A percentile compares a stretch with the other conserved stretches of the same genome.
phyloP scores from a whole-genome alignment of 2,888 invertebrate genomes.

The Colostygia pectinataria region DNA sequence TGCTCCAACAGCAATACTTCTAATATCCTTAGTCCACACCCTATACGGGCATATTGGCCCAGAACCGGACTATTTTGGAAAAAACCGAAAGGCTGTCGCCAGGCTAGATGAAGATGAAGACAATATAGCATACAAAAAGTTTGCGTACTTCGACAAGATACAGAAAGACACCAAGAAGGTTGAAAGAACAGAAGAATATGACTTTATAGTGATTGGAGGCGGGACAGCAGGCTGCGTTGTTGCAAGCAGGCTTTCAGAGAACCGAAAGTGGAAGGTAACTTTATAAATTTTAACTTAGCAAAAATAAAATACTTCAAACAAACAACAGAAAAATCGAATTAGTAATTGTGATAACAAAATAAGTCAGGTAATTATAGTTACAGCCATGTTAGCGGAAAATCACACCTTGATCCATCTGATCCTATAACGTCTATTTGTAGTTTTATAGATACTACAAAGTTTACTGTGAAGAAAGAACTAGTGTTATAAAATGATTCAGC shows the following conservation, averaged over 20 bases:
- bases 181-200: constrained; percentile 48
- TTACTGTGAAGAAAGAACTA: too few relatives aligned
- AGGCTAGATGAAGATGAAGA: constrained; percentile 15
- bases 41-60: constrained; percentile 67
- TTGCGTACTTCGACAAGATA: constrained; percentile 34
- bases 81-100: constrained; percentile 31
- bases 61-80: constrained; percentile 67
- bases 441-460: too few relatives aligned
- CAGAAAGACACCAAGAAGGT: constrained; percentile 26
- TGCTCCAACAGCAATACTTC: constrained; percentile 73
- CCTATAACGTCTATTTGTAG: too few relatives aligned
- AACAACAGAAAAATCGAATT: too few relatives aligned
- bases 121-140: constrained; percentile 32
- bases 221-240: constrained; percentile 74
- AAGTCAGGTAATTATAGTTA: too few relatives aligned
- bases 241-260: constrained; percentile 72
- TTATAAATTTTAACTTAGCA: neutral
- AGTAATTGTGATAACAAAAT: too few relatives aligned
- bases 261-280: constrained; percentile 69
- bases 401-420: too few relatives aligned
- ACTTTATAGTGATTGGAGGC: constrained; percentile 71
- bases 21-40: constrained; percentile 71
- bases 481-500: too few relatives aligned
- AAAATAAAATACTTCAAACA: neutral
- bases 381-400: too few relatives aligned